These are phyloP conservation scores for Steromphala cineraria DNA, from an alignment of 2,888 invertebrate species.

Conservation along the genomic window DNA sequence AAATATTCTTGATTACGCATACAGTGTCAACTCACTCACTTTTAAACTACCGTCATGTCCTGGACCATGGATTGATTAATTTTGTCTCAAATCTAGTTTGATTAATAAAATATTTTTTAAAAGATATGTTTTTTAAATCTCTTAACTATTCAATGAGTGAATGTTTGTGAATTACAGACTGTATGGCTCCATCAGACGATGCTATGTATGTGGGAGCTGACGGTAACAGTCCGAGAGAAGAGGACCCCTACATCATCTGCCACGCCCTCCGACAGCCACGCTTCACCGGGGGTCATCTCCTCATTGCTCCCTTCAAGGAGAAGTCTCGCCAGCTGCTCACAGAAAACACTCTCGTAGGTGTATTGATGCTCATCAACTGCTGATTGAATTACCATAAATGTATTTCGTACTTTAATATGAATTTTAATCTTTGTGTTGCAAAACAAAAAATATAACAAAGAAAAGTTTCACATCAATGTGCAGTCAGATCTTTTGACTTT, in stretches of 20 bases:
- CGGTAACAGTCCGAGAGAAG: conserved; percentile 36
- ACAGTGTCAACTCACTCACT: no score
- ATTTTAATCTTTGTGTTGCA: not conserved
- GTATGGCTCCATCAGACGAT: conserved; percentile 47
- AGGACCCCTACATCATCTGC: conserved; percentile 56
- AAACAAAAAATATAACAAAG: no score
- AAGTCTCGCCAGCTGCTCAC: conserved; percentile 54
- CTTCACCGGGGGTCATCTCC: conserved; percentile 55
- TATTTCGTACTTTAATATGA: not conserved
- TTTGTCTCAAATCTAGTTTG: no score
- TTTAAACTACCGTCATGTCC: no score
- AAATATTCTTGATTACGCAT: no score
- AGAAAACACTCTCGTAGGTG: conserved; percentile 52
- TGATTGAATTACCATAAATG: not conserved
- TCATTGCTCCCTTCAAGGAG: conserved; percentile 47
- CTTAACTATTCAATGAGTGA: no score
- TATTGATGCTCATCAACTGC: no score
- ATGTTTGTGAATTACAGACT: conserved; percentile 45
- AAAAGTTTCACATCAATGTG: no score
- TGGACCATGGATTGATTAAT: no score
- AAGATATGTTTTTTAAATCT: no score
- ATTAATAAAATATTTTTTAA: no score
- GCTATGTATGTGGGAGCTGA: conserved; percentile 46
- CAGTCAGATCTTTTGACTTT: no score
- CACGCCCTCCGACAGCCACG: conserved; percentile 50